These are phyloP conservation scores for Perca schrenkii DNA, from an alignment of 2,113 vertebrate species.

Conservation along the genomic window DNA sequence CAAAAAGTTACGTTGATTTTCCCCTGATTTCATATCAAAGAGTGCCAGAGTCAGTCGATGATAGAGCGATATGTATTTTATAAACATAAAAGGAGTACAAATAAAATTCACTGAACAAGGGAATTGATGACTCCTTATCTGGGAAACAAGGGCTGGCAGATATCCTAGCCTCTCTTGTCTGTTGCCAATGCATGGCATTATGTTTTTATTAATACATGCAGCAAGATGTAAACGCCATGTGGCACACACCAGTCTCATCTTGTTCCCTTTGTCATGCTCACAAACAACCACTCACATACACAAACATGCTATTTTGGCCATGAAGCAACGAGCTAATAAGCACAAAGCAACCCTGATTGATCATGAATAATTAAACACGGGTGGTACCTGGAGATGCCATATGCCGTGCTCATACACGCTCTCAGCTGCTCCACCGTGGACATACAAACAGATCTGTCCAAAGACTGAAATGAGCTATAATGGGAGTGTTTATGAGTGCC, in stretches of 20 bases:
- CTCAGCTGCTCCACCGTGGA: conserved; percentile 38
- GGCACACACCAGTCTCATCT: conserved; percentile 54
- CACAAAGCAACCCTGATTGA: conserved; percentile 71
- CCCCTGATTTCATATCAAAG: conserved; percentile 32
- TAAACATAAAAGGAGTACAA: conserved; percentile 9
- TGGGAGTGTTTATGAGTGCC: conserved; percentile 26
- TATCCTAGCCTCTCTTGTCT: conserved; percentile 28
- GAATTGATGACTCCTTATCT: conserved; percentile 8
- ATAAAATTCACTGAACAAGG: conserved; percentile 21
- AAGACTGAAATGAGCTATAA: conserved; percentile 15
- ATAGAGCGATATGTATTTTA: neutral
- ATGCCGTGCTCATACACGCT: conserved; percentile 56
- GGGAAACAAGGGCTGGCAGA: conserved; percentile 31
- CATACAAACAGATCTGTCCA: conserved; percentile 32
- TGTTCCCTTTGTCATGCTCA: conserved; percentile 49
- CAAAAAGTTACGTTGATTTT: conserved; percentile 5
- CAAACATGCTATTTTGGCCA: conserved; percentile 32
- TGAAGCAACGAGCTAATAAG: conserved; percentile 68
- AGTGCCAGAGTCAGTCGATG: neutral
- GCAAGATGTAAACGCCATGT: conserved; percentile 64
- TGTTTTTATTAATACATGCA: conserved; percentile 66
- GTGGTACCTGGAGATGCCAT: conserved; percentile 77
- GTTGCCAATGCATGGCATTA: conserved; percentile 43
- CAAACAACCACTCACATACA: conserved; percentile 35
- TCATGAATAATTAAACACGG: conserved; percentile 84